Base-by-base conservation (phyloP, 2,797 vertebrate genomes). In the Tiaroga cobitis region DNA sequence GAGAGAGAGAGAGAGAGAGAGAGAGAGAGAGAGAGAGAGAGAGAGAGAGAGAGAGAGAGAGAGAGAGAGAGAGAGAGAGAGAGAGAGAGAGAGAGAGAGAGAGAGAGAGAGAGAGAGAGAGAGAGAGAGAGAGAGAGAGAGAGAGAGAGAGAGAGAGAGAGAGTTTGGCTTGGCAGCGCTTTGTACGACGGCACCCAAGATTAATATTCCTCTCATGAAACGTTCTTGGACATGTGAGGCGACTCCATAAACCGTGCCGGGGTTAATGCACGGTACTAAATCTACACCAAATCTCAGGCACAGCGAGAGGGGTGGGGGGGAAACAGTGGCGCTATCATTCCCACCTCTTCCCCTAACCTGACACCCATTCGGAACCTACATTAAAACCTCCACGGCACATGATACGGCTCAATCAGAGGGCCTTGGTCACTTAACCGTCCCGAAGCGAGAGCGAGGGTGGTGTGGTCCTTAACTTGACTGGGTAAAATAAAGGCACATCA, bases 401-500 rank as follows among this genome's bases (percentile, higher is more conserved):
- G 41, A 79, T 46, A 61, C 15, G 11, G 29, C 73, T 80, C 79
- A 74, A 88, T 86, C 86, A 43, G 69, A 72, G 83, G 74, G 70
- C 61, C 8, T 65, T 32, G 18, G 26, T 54, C n/a, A 1, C 46
- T 41, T 78, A 29, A 70, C 87, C 61, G 76, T 86, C 85, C 88
- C 83, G 54, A 88, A 87, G 67, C 87, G 88, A 92, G 89, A 88
- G 91, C 88, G 26, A 63, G 13, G 26, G 26, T 32, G 90, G 92
- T 89, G 86, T 89, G 88, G 90, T 89, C 90, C 93, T 95, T 93
- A 94, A 94, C 93, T 94, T 90, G 90, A 89, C 92, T 93, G 91
- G 91, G 92, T 94, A 93, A 94, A 94, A 94, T 95, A 95, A 95
- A 95, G 93, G 91, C 93, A 93, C 94, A 95, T 94, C 93, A 95